These are phyloP conservation scores for Catamblyrhynchus diadema DNA, from an alignment of 2,797 vertebrate genomes.

Conservation along the genomic window DNA sequence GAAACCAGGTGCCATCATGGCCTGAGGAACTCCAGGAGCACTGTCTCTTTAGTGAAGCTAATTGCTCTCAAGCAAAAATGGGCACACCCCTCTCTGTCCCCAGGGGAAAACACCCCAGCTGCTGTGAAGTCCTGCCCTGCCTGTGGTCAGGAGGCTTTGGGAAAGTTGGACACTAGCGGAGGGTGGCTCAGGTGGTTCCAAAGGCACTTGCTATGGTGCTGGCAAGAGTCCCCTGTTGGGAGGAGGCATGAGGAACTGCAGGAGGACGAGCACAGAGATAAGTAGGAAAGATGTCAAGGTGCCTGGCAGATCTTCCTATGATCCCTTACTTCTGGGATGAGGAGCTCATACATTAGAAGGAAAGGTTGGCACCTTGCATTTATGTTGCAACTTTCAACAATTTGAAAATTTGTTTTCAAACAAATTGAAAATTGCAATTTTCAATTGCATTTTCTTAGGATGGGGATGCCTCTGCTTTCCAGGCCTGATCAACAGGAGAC, in stretches of 20 bases:
- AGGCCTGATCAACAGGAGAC: neutral
- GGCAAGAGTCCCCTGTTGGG: fast-evolving
- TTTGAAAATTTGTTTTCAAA: neutral
- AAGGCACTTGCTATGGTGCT: neutral
- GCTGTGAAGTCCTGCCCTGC: neutral
- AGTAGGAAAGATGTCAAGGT: neutral
- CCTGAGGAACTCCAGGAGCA: neutral
- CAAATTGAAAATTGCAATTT: neutral
- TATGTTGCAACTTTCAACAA: neutral
- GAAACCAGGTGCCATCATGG: neutral
- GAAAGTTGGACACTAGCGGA: neutral
- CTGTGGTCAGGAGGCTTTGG: neutral
- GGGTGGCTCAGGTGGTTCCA: neutral
- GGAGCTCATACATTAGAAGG: neutral
- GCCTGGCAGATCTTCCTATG: neutral
- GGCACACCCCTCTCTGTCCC: fast-evolving
- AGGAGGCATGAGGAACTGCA: neutral
- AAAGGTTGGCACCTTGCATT: neutral
- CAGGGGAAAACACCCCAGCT: fast-evolving
- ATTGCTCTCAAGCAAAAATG: neutral
- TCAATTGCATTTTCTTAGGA: neutral
- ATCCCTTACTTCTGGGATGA: neutral
- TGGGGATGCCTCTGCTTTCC: neutral
- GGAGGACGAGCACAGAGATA: neutral
- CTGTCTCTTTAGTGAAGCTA: neutral